Percentiles rank a stretch among this genome's conserved stretches.
Evolutionary conservation across 2,888 invertebrate species (phyloP).

Genomic region (Drosophila paracracens): DNA sequence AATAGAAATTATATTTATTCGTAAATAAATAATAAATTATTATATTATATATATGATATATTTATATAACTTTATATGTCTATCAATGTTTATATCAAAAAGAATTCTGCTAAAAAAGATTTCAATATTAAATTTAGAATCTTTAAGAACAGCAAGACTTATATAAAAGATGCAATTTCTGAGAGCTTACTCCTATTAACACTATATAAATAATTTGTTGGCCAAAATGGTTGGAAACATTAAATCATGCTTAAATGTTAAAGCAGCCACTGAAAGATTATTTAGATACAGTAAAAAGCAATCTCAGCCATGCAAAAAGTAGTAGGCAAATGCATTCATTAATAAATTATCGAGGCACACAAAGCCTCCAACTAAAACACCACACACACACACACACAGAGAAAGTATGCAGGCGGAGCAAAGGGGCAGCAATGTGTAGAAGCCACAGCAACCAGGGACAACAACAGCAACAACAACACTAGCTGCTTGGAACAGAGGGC

Average conservation of each 20-base stretch:
- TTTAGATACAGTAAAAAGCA: slow-evolving; percentile 32
- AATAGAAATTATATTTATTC: background rate
- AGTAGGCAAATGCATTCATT: slow-evolving; percentile 75
- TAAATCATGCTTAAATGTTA: background rate
- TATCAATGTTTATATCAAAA: background rate
- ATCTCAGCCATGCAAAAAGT: slow-evolving; percentile 52
- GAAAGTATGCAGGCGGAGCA: background rate
- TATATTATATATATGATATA: too few species aligned
- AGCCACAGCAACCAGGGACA: slow-evolving; percentile 60
- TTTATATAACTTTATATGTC: background rate
- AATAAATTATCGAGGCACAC: slow-evolving; percentile 72
- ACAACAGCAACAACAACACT: slow-evolving; percentile 19
- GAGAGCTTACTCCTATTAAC: background rate
- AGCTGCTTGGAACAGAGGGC: slow-evolving; percentile 21
- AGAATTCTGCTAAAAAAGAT: background rate
- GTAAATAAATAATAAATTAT: background rate
- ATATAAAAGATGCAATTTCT: background rate
- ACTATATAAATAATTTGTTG: background rate
- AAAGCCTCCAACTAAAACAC: slow-evolving; percentile 70
- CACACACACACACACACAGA: slow-evolving; percentile 29
- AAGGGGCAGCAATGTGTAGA: slow-evolving; percentile 52
- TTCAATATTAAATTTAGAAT: background rate
- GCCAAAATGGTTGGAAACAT: background rate
- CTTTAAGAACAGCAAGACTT: background rate
- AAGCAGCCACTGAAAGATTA: background rate